phyloP scores from a whole-genome alignment of 2,113 vertebrate species.

The Anhinga rufa region DNA sequence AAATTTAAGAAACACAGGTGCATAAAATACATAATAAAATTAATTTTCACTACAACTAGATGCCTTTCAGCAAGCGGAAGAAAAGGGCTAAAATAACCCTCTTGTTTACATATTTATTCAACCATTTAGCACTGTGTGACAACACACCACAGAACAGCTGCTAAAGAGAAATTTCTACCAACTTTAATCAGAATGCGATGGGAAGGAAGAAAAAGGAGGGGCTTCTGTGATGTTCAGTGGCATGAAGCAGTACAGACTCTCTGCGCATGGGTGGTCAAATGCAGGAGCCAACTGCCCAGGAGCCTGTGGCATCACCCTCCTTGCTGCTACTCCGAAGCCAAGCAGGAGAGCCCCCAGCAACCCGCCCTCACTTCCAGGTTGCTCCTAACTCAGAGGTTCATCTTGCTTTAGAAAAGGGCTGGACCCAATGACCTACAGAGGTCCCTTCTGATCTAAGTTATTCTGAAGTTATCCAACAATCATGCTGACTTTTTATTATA shows the following conservation, averaged over 20 bases:
- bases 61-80: neutral
- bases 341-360: neutral
- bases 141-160: neutral
- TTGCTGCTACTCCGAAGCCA: neutral
- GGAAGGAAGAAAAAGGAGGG: neutral
- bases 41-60: neutral
- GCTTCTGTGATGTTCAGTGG: neutral
- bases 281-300: accelerated
- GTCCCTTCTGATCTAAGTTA: neutral
- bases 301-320: neutral
- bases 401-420: neutral
- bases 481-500: neutral
- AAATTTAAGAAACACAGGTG: neutral
- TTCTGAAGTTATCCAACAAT: neutral
- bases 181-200: neutral
- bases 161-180: neutral
- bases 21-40: neutral
- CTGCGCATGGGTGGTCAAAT: accelerated
- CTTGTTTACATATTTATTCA: neutral
- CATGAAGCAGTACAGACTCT: neutral
- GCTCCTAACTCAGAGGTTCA: neutral
- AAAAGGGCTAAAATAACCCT: neutral
- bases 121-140: neutral
- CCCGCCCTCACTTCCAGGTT: neutral
- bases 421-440: neutral